Conservation (phyloP, 2,888 invertebrate species). For the Scelioninae gen. 1 region DNA sequence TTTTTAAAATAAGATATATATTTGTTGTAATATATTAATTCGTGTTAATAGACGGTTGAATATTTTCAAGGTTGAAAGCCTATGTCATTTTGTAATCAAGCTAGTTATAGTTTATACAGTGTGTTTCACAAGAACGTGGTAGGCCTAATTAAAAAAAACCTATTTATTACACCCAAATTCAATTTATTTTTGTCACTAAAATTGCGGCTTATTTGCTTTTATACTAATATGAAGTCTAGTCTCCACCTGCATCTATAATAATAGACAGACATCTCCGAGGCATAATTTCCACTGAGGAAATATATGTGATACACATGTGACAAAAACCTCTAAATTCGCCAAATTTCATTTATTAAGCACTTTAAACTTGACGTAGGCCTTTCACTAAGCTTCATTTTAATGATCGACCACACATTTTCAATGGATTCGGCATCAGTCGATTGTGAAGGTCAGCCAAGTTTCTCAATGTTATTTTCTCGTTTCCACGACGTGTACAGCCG, state of each 20-base stretch:
- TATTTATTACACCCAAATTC: background rate
- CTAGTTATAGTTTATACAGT: too few species aligned
- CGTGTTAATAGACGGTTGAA: too few species aligned
- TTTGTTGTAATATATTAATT: too few species aligned
- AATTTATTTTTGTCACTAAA: background rate
- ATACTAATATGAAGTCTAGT: background rate
- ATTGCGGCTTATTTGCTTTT: background rate
- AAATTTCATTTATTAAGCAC: too few species aligned
- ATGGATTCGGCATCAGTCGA: background rate
- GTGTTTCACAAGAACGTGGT: background rate
- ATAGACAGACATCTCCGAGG: constrained; percentile 15
- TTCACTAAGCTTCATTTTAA: too few species aligned
- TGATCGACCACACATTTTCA: too few species aligned
- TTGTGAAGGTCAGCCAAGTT: background rate
- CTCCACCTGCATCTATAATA: constrained; percentile 1
- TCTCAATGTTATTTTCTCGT: background rate
- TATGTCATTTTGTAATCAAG: too few species aligned
- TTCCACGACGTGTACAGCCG: background rate
- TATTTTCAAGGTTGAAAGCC: too few species aligned
- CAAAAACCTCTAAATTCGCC: too few species aligned
- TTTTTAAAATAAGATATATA: too few species aligned
- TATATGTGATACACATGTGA: background rate
- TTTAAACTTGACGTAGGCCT: too few species aligned
- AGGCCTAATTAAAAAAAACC: background rate
- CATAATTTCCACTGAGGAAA: constrained; percentile 11